phyloP scores from a whole-genome alignment of 2,797 vertebrate genomes.

The Amphiprion clarkii region DNA sequence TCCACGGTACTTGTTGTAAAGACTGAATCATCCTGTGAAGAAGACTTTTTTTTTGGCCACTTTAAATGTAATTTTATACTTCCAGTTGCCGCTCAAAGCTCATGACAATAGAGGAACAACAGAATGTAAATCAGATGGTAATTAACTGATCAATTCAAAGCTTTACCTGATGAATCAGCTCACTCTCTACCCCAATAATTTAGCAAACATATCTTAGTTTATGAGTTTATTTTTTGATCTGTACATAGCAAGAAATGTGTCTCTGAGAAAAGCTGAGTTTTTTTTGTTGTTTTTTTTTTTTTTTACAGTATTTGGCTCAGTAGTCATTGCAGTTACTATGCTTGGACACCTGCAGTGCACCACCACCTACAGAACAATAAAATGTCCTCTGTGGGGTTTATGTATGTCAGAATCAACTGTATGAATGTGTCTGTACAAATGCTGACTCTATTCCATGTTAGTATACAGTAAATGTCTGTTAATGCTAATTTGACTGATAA shows the following conservation, averaged over 20 bases:
- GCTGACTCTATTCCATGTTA: no score
- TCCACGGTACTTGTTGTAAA: slow-evolving; percentile 14
- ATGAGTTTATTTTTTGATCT: neutral
- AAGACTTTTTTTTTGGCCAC: neutral
- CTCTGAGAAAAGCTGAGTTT: neutral
- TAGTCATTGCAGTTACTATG: no score
- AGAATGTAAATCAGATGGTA: neutral
- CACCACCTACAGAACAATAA: neutral
- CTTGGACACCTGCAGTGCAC: no score
- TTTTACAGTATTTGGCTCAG: neutral
- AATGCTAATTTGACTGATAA: no score
- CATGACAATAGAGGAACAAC: no score
- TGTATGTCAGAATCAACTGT: neutral
- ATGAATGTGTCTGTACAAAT: no score
- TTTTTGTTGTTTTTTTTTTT: neutral
- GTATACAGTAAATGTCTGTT: no score
- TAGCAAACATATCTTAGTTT: neutral
- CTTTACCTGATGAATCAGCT: neutral
- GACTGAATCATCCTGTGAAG: neutral
- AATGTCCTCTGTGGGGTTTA: neutral
- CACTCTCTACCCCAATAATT: neutral
- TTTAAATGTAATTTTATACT: neutral
- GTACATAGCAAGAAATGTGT: neutral
- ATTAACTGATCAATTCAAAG: neutral
- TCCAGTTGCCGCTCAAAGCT: no score